These are phyloP conservation scores for Drosophila melanosoma DNA, from an alignment of 2,888 invertebrate genomes.

Conservation along the genomic window DNA sequence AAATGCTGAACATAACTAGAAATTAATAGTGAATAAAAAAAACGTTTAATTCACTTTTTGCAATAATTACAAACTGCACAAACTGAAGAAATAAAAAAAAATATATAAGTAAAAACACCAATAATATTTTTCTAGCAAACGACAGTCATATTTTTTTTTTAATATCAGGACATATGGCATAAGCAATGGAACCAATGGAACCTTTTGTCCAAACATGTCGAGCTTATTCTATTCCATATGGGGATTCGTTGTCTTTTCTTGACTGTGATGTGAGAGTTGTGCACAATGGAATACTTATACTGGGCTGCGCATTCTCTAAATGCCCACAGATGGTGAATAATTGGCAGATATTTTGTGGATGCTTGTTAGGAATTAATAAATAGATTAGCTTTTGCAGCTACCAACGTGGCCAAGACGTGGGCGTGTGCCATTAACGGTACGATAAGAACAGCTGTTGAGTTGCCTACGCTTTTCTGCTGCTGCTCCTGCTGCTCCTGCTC, in stretches of 20 bases:
- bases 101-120: background rate
- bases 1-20: background rate
- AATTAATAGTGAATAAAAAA: background rate
- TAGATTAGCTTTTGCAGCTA: conserved; percentile 11
- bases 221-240: background rate
- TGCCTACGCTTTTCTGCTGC: conserved; percentile 13
- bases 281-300: conserved; percentile 1
- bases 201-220: background rate
- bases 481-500: background rate
- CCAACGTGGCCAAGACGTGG: conserved; percentile 10
- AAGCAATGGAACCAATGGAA: background rate
- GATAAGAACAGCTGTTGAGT: conserved; percentile 35
- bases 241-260: conserved; percentile 8
- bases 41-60: background rate
- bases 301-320: background rate
- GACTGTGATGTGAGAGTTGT: conserved; percentile 6
- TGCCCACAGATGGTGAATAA: conserved; percentile 34
- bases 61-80: background rate
- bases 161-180: background rate
- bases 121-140: background rate
- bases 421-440: conserved; percentile 5
- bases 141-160: background rate
- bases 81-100: background rate
- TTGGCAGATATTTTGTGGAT: conserved; percentile 12
- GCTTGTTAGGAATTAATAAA: conserved; percentile 2